phyloP scores from a whole-genome alignment of 2,888 invertebrate genomes.

The Mystacides longicornis region DNA sequence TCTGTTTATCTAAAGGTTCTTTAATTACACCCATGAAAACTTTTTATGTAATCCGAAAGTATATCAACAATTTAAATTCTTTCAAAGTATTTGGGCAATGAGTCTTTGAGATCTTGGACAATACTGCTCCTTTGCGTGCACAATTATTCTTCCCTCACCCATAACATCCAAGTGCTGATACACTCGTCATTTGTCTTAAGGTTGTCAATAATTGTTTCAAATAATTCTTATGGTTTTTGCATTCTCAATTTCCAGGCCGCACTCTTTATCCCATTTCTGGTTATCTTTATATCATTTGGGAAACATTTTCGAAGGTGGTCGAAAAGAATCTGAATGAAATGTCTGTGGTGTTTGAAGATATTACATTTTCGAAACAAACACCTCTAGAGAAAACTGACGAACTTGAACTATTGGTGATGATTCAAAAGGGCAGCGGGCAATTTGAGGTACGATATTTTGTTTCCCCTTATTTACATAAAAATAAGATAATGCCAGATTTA shows the following conservation, averaged over 20 bases:
- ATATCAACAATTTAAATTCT: too few relatives aligned
- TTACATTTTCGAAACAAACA: constrained; percentile 76
- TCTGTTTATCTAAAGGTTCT: too few relatives aligned
- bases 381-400: constrained; percentile 62
- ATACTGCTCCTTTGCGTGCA: too few relatives aligned
- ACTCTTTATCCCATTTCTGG: constrained; percentile 80
- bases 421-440: constrained; percentile 61
- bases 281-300: constrained; percentile 73
- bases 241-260: constrained; percentile 55
- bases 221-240: too few relatives aligned
- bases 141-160: too few relatives aligned
- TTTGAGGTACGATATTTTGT: constrained; percentile 62
- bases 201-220: too few relatives aligned
- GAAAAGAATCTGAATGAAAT: constrained; percentile 62
- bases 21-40: too few relatives aligned
- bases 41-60: too few relatives aligned
- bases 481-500: too few relatives aligned
- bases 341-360: constrained; percentile 76
- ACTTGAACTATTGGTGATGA: constrained; percentile 57
- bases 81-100: not conserved
- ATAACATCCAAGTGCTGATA: too few relatives aligned
- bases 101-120: not conserved
- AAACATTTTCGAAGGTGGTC: constrained; percentile 63
- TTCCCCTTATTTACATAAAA: too few relatives aligned
- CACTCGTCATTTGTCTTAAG: too few relatives aligned